phyloP scores from a whole-genome alignment of 2,113 vertebrate species.

The Stigmatopora nigra region DNA sequence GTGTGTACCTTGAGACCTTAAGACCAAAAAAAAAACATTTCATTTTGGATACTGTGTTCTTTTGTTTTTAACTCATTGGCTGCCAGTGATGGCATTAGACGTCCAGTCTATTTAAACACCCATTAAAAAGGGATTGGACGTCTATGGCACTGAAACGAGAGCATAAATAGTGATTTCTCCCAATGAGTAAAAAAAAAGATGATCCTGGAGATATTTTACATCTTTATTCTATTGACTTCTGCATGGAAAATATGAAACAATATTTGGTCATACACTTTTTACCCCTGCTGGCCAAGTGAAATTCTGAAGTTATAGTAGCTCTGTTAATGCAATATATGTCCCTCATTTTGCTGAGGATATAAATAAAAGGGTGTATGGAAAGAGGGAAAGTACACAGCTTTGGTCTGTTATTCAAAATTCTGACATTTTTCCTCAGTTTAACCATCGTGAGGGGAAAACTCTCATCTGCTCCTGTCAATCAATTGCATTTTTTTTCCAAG shows the following conservation, averaged over 20 bases:
- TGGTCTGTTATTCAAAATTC: neutral
- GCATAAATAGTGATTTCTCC: too few species aligned
- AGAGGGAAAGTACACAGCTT: neutral
- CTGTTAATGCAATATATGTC: neutral
- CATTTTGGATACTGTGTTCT: neutral
- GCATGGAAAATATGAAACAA: neutral
- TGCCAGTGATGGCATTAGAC: too few species aligned
- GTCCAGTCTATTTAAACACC: too few species aligned
- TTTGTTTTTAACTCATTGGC: neutral
- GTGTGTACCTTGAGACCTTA: neutral
- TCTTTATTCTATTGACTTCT: neutral
- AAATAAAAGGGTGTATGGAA: neutral
- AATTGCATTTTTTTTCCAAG: conserved; percentile 1
- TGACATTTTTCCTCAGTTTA: neutral
- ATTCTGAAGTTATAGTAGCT: neutral
- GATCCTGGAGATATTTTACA: neutral
- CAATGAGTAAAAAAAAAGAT: neutral
- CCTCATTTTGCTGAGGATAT: neutral
- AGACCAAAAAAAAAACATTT: neutral
- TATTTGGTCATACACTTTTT: neutral
- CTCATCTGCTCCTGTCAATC: conserved; percentile 4
- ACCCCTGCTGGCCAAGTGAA: neutral
- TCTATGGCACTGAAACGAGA: too few species aligned
- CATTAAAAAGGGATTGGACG: too few species aligned
- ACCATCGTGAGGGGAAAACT: neutral